phyloP scores from a whole-genome alignment of 2,113 vertebrate genomes.

The Peromyscus polionotus region DNA sequence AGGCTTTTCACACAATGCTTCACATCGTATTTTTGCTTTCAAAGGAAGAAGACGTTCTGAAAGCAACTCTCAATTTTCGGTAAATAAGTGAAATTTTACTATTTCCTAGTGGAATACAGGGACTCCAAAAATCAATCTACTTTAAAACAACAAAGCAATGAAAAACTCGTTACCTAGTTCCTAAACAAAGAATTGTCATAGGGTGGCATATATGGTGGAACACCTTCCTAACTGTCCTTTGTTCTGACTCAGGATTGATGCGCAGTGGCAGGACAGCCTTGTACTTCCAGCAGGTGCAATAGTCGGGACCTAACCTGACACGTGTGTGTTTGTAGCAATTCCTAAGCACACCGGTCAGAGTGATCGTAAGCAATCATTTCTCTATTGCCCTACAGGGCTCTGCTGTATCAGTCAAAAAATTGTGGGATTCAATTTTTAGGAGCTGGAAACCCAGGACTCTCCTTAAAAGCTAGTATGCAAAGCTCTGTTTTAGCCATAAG shows the following conservation, averaged over 20 bases:
- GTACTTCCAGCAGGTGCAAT: neutral
- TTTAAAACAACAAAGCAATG: neutral
- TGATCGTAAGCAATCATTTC: neutral
- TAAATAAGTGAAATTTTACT: neutral
- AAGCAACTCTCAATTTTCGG: neutral
- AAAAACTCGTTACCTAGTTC: neutral
- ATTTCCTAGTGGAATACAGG: neutral
- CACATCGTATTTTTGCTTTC: neutral
- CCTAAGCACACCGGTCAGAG: neutral
- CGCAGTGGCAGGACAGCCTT: accelerated
- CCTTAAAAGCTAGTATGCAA: neutral
- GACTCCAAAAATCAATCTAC: neutral
- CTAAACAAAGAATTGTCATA: neutral
- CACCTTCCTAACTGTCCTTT: neutral
- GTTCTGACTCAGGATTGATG: neutral
- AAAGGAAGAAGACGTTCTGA: neutral
- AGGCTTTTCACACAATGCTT: neutral
- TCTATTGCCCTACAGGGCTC: neutral
- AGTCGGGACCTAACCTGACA: neutral
- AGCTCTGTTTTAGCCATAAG: neutral
- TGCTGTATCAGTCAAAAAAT: neutral
- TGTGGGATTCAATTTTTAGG: neutral
- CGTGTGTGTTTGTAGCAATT: neutral
- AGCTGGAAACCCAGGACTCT: neutral
- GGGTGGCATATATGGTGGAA: neutral